Evolutionary conservation across 2,888 invertebrate species (phyloP), one percentile per base, ranked within the genome.

Genomic region (Artemia sinica): DNA sequence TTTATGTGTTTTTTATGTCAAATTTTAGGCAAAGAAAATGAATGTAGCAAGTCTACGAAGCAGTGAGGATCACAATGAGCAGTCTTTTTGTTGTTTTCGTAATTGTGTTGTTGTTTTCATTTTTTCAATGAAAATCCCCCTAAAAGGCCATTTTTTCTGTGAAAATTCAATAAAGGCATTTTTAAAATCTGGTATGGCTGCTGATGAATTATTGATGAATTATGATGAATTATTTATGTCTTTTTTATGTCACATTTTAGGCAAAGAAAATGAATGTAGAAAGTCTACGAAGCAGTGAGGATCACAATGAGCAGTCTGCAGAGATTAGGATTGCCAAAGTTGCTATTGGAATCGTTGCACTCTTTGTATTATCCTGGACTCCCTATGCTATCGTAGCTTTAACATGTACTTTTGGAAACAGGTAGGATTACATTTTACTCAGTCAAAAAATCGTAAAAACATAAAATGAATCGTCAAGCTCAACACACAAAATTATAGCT

Each of bases 201-300:
- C n/a, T n/a, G n/a, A n/a, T n/a, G n/a, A n/a, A n/a, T n/a, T n/a
- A n/a, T n/a, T n/a, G n/a, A n/a, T n/a, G n/a, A n/a, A n/a, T n/a
- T n/a, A n/a, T n/a, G n/a, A n/a, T n/a, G n/a, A n/a, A n/a, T n/a
- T n/a, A n/a, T n/a, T n/a, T n/a, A n/a, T n/a, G n/a, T n/a, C n/a
- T n/a, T n/a, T n/a, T n/a, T n/a, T n/a, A n/a, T 50, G 65, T 48
- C n/a, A 4, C 13, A 18, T 13, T 49, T 12, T 86, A 86, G 79
- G 86, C 86, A 0, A 85, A 85, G 76, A 86, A 86, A 77, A 87
- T 87, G 87, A 86, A 86, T 75, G 86, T 87, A 0, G 86, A 87
- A 72, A 86, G 86, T 0, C 76, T 87, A n/a, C 80, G 85, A 0
- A 83, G 85, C 9, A 85, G 85, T 74, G 4, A 28, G 28, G 82